Base-by-base conservation (phyloP, 2,888 invertebrate species). In the Leucophenga maculata region DNA sequence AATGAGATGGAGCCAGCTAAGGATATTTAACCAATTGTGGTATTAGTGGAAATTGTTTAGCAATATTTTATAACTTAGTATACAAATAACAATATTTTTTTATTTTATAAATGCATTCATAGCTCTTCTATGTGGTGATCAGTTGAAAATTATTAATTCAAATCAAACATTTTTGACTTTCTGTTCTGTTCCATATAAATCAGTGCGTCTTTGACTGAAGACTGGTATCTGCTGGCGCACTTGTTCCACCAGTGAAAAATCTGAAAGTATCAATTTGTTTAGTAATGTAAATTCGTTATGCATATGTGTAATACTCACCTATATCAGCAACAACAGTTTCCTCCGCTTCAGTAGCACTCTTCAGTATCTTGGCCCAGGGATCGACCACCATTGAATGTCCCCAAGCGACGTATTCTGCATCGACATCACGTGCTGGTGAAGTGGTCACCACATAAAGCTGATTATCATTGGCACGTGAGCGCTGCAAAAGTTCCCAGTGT, bases 401-500 rank as follows among this genome's bases (percentile, higher is more conserved):
- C 92, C 94, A 98, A 0, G 97, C 96, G 18, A 95, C 91, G 87
- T 98, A 98, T 93, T 95, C 75, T 0, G 95, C 92, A 0, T 93
- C 92, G 0, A 87, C 86, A 85, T 94, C 94, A 74, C 97, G 90
- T 0, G 98, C 97, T 0, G 97, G 97, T 48, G 96, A 95, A 44
- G 95, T 92, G 0, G 93, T 92, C 6, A 94, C 95, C 14, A 97
- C 94, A 90, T 92, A 98, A 22, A 96, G 89, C 89, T 98, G 97
- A 87, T 95, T 94, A 89, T 98, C 98, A 65, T 93, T 90, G 26
- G 98, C 97, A 54, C 98, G 90, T 0, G 93, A 91, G 44, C 95
- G 90, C 70, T 93, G 93, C 6, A 98, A 89, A 0, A 97, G 88
- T 84, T 97, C 95, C 97, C 97, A 99, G 88, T 98, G 98, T 46